phyloP scores from a whole-genome alignment of 1,140 invertebrate species.

The Pteromalus puparum region DNA sequence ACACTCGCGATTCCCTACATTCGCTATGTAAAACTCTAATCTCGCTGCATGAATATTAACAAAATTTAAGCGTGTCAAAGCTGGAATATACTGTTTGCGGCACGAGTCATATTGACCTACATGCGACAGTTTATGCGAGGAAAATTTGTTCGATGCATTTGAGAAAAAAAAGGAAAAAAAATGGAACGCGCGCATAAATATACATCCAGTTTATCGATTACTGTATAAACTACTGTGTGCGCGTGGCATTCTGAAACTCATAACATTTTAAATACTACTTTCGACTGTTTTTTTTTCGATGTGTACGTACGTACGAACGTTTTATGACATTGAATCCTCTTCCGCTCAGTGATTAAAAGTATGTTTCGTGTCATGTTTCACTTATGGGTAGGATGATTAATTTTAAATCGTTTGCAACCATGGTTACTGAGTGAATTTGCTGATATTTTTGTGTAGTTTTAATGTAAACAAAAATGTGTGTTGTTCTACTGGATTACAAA shows the following conservation, averaged over 20 bases:
- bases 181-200: conserved; percentile 15
- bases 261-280: conserved; percentile 29
- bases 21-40: conserved; percentile 28
- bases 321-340: not conserved
- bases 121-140: conserved; percentile 14
- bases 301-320: not conserved
- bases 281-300: conserved; percentile 7
- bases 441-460: no score
- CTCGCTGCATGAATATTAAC: conserved; percentile 20
- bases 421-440: no score
- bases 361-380: conserved; percentile 18
- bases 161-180: conserved; percentile 24
- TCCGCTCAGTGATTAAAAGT: not conserved
- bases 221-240: conserved; percentile 17
- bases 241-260: conserved; percentile 10
- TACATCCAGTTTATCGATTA: conserved; percentile 36
- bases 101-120: conserved; percentile 28
- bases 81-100: not conserved
- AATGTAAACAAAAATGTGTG: no score
- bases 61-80: conserved; percentile 28
- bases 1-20: not conserved
- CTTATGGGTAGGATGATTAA: not conserved
- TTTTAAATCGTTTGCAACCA: not conserved
- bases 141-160: conserved; percentile 35
- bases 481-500: no score